Conservation (phyloP, 2,113 vertebrate genomes). For the Gadus macrocephalus region DNA sequence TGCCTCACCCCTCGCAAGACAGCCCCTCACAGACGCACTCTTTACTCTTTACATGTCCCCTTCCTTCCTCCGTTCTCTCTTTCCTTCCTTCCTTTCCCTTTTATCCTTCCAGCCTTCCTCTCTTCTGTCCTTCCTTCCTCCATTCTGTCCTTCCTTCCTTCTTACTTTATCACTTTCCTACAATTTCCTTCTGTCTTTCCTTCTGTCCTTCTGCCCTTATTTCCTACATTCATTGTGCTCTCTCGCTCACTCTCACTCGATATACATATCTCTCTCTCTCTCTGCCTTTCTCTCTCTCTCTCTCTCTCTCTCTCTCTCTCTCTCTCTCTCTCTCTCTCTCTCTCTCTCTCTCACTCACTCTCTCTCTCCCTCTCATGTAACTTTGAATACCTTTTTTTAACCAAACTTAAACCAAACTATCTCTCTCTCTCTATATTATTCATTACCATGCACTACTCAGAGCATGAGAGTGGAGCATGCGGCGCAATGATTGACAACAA, state of each 20-base stretch:
- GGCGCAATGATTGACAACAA: too few relatives aligned
- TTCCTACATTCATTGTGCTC: too few relatives aligned
- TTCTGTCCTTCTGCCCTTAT: too few relatives aligned
- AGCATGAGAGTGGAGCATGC: too few relatives aligned
- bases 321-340: too few relatives aligned
- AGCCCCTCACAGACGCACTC: constrained; percentile 1
- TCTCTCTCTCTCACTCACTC: background rate
- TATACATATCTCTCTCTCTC: background rate
- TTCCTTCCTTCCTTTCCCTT: background rate
- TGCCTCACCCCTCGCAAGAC: too few relatives aligned
- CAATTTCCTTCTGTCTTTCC: background rate
- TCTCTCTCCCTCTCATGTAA: background rate
- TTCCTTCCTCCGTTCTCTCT: background rate
- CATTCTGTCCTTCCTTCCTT: background rate
- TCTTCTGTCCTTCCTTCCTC: background rate
- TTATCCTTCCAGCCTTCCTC: too few relatives aligned
- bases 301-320: background rate
- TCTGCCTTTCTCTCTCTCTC: background rate
- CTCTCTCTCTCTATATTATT: too few relatives aligned
- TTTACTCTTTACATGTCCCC: background rate
- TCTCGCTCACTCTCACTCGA: background rate
- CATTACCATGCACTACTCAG: too few relatives aligned
- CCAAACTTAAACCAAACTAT: too few relatives aligned
- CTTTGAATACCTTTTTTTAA: background rate
- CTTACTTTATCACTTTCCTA: background rate